phyloP scores from a whole-genome alignment of 2,113 vertebrate genomes.

The Protobothrops mucrosquamatus region DNA sequence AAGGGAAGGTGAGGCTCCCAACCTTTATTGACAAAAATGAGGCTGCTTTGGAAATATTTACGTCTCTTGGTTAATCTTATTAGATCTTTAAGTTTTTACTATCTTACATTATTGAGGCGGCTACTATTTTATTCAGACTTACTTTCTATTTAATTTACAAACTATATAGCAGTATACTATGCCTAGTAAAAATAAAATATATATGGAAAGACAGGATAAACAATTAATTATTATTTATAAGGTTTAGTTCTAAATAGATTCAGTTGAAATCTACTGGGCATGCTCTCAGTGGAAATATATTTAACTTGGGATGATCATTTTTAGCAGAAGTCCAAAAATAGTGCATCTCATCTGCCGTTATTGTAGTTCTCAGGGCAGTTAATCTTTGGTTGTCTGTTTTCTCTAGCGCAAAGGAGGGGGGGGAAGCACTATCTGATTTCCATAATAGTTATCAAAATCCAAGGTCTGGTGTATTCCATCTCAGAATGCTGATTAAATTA shows the following conservation, averaged over 20 bases:
- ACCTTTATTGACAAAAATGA: neutral
- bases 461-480: neutral
- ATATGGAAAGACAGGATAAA: neutral
- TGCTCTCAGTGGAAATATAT: neutral
- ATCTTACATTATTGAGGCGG: neutral
- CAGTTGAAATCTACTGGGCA: neutral
- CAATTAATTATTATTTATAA: neutral
- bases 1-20: neutral
- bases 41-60: neutral
- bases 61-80: neutral
- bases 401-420: neutral
- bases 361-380: neutral
- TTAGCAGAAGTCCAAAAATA: neutral
- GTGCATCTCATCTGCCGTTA: neutral
- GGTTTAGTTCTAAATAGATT: neutral
- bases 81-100: neutral
- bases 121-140: neutral
- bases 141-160: neutral
- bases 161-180: neutral
- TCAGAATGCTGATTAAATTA: constrained; percentile 17
- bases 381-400: constrained; percentile 9
- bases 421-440: neutral
- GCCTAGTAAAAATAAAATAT: neutral
- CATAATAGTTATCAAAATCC: neutral
- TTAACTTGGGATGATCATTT: neutral